Conservation (phyloP, 2,888 invertebrate genomes). For the Brenthis ino region DNA sequence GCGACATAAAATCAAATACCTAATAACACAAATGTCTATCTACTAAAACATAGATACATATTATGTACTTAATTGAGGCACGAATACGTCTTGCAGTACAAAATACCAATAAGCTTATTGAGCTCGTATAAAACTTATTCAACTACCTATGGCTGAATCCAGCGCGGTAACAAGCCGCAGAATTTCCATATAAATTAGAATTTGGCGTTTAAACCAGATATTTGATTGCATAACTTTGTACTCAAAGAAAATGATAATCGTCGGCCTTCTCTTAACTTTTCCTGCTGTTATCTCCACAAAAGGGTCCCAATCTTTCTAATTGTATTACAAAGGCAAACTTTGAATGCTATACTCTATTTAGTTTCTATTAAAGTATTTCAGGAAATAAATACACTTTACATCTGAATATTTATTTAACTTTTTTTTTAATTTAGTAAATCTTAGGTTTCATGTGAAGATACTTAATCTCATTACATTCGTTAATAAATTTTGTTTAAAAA, state of each 20-base stretch:
- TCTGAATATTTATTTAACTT: too few relatives aligned
- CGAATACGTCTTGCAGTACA: not conserved
- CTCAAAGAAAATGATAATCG: slow-evolving; percentile 38
- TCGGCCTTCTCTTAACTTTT: slow-evolving; percentile 30
- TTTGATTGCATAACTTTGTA: slow-evolving; percentile 54
- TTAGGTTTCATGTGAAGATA: too few relatives aligned
- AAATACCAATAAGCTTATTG: slow-evolving; percentile 7
- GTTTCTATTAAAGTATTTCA: too few relatives aligned
- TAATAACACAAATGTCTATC: too few relatives aligned
- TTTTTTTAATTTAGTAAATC: too few relatives aligned
- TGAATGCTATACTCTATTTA: slow-evolving; percentile 11
- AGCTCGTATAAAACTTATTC: slow-evolving; percentile 30
- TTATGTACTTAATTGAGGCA: too few relatives aligned
- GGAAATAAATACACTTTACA: too few relatives aligned
- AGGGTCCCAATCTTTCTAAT: slow-evolving; percentile 21
- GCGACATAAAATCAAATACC: too few relatives aligned
- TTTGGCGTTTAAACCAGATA: slow-evolving; percentile 61
- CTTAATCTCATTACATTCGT: too few relatives aligned
- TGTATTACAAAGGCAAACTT: slow-evolving; percentile 24
- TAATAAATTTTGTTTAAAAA: too few relatives aligned
- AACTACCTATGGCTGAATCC: slow-evolving; percentile 51
- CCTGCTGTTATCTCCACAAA: slow-evolving; percentile 22
- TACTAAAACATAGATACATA: too few relatives aligned
- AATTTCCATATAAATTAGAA: slow-evolving; percentile 77
- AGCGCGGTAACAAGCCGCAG: slow-evolving; percentile 48